Evolutionary conservation across 1,140 invertebrate species (phyloP), one percentile per base, ranked within the genome.

Genomic region (Penaeus chinensis): DNA sequence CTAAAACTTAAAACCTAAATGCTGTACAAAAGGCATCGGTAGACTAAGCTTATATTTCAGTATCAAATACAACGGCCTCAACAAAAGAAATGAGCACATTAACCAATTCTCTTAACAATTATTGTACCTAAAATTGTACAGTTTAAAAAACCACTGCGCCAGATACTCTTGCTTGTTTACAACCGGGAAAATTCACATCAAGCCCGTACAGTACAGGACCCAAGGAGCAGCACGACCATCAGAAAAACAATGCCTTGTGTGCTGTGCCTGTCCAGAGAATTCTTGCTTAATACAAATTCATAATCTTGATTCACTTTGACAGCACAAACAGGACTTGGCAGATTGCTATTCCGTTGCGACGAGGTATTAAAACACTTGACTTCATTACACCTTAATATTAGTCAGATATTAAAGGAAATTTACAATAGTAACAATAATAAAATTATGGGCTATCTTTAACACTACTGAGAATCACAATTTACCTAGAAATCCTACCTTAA

Each of bases 1-100:
- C 89, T 89, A 89, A 87, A 89, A 89, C 89, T 89, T 89, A 89
- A 89, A 89, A 89, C 89, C 89, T 89, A 89, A 89, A 89, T 89
- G 85, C 89, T 89, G 86, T 89, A 89, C 89, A 89, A 89, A 89
- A 89, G 89, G 89, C 89, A 89, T 89, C 89, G 86, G 85, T 89
- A 89, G 85, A 89, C 89, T 89, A 89, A 89, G 85, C 66, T 82
- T 87, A 82, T 89, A 82, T 87, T 89, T 89, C 89, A 89, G 83
- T 86, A 89, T 89, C 85, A 87, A 84, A 89, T 84, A 87, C 85
- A 84, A 89, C 86, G 86, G 86, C 86, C 86, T 87, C 86, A 87
- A 87, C 86, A 87, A 74, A 87, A 87, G 86, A 87, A 87, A 87
- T 87, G 86, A 87, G 86, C 86, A 87, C 86, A 87, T 82, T 78